Evolutionary conservation across 2,797 vertebrate genomes (phyloP).

Genomic region (Apogon hyalosoma): DNA sequence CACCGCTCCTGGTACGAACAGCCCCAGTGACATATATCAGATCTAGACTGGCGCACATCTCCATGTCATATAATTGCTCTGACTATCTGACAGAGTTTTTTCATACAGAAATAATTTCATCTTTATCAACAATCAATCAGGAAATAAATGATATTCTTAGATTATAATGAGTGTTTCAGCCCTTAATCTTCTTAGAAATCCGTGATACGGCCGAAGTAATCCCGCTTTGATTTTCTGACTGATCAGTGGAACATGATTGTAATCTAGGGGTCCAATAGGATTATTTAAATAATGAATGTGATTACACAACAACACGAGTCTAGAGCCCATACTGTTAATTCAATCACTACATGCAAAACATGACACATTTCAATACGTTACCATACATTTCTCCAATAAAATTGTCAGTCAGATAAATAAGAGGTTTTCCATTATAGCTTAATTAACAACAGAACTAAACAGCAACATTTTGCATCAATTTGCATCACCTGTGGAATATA

Average conservation of each 20-base stretch:
- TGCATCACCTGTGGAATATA: conserved; percentile 1
- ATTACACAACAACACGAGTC: conserved; percentile 63
- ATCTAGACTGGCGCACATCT: conserved; percentile 37
- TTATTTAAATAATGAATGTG: conserved; percentile 74
- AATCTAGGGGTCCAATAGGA: conserved; percentile 74
- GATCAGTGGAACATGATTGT: conserved; percentile 69
- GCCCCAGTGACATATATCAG: conserved; percentile 64
- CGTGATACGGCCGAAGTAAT: conserved; percentile 60
- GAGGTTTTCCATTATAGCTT: neutral
- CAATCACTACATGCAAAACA: conserved; percentile 58
- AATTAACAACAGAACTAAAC: conserved; percentile 19
- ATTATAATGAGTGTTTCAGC: conserved; percentile 68
- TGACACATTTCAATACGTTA: conserved; percentile 27
- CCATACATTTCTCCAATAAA: neutral
- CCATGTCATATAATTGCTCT: conserved; percentile 43
- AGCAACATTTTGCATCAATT: neutral
- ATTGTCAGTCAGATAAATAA: neutral
- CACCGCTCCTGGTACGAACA: conserved; percentile 60
- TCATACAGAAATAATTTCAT: conserved; percentile 45
- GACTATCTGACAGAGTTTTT: conserved; percentile 41
- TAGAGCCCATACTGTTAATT: conserved; percentile 61
- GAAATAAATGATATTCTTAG: conserved; percentile 72
- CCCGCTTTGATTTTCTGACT: conserved; percentile 71
- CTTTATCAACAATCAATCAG: conserved; percentile 66
- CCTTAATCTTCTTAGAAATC: conserved; percentile 71